Percentiles rank a stretch among this genome's conserved stretches.
Evolutionary conservation across 2,888 invertebrate genomes (phyloP).

Genomic region (Orthonychiurus folsomi): DNA sequence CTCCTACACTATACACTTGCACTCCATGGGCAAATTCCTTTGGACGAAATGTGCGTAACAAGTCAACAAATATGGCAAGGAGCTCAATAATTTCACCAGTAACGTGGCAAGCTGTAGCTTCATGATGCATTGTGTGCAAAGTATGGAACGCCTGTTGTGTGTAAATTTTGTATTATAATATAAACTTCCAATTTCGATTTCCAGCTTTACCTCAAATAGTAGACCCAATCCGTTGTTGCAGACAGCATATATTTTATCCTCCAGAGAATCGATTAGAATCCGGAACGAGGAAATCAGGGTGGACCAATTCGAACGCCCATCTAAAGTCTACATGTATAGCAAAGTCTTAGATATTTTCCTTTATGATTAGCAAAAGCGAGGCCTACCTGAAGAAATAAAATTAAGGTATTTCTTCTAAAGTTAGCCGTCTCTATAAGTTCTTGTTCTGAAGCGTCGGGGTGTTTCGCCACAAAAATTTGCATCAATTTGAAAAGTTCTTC

Average conservation of each 20-base stretch:
- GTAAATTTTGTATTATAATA: not conserved
- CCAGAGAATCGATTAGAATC: slow-evolving; percentile 78
- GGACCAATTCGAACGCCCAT: slow-evolving; percentile 85
- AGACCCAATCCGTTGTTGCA: slow-evolving; percentile 78
- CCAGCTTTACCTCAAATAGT: slow-evolving; percentile 58
- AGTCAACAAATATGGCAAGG: slow-evolving; percentile 48
- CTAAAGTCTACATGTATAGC: slow-evolving; percentile 53
- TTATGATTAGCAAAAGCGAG: too few relatives aligned
- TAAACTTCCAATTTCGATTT: slow-evolving; percentile 10
- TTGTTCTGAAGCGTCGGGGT: slow-evolving; percentile 65
- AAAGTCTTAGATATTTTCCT: not conserved
- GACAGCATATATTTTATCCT: slow-evolving; percentile 80
- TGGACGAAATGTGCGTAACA: slow-evolving; percentile 35
- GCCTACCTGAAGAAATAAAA: slow-evolving; percentile 76
- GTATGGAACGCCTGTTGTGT: slow-evolving; percentile 70
- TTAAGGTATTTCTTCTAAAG: slow-evolving; percentile 73
- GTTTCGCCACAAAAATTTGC: slow-evolving; percentile 75
- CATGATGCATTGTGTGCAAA: slow-evolving; percentile 85
- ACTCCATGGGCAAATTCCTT: slow-evolving; percentile 34
- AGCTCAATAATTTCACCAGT: slow-evolving; percentile 75
- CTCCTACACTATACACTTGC: slow-evolving; percentile 26
- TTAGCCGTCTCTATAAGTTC: slow-evolving; percentile 73
- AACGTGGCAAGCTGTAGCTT: slow-evolving; percentile 81
- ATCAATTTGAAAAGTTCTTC: slow-evolving; percentile 86
- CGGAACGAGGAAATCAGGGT: slow-evolving; percentile 84